Evolutionary conservation across 2,888 invertebrate species (phyloP), one percentile per base, ranked within the genome.

Genomic region (Philhelius pedissequus): DNA sequence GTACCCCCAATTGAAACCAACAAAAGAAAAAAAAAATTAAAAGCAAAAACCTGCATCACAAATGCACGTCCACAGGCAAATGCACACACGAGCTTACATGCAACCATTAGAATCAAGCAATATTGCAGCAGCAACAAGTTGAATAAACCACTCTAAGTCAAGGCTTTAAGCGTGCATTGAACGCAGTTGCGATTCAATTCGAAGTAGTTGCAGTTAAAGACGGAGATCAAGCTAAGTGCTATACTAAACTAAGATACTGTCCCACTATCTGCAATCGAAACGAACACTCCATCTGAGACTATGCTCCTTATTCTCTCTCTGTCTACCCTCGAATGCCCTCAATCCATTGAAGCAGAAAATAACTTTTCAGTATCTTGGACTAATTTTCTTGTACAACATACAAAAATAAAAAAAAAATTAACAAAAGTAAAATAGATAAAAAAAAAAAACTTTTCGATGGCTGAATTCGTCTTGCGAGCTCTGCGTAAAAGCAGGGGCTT

Each of bases 111-210:
- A 81, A 66, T 30, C 58, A 8, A 70, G 66, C 66, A 54, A 82
- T 56, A 20, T 71, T 76, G 76, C 64, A 70, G 76, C 80, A 70
- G 64, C 71, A 75, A 56, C 79, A 77, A 81, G 81, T 82, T 82
- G 81, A 82, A 82, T 68, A 82, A 82, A 82, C 82, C 77, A 82
- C 82, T 82, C 77, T 73, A 82, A 82, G 82, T 82, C 82, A 82
- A 82, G 82, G 82, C 82, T 77, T 73, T 73, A 77, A 73, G 77
- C 82, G 82, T 82, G 60, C 82, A 77, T 68, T 82, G 82, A 82
- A 73, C 82, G 77, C 73, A 77, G 60, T 54, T 48, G 56, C 70
- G 27, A 30, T 20, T 43, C 70, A 20, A 30, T 20, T 43, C 43
- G 43, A 43, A 8, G 40, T 15, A 27, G 15, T 18, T 40, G 15